A percentile compares a stretch with the other conserved stretches of the same genome.
Evolutionary conservation across 2,113 vertebrate species (phyloP).

Genomic region (Steatornis caripensis): DNA sequence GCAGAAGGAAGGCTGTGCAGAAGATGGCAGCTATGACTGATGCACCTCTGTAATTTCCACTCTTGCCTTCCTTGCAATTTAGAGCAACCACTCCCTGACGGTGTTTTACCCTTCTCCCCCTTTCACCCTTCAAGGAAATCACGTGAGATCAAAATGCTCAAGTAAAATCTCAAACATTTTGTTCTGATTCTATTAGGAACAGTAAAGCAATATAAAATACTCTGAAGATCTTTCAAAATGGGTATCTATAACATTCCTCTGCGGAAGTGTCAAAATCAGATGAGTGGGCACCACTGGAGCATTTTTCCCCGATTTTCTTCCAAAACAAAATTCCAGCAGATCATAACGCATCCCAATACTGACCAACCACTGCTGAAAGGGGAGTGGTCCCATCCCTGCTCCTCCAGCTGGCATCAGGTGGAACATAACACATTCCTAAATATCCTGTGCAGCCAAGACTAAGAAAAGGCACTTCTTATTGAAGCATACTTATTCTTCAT

Average conservation of each 20-base stretch:
- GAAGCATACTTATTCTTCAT: not conserved
- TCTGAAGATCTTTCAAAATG: not conserved
- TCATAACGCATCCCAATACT: not conserved
- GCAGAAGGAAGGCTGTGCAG: not conserved
- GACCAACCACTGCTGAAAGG: not conserved
- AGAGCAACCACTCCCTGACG: accelerated
- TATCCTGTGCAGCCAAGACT: not conserved
- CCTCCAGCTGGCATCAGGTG: not conserved
- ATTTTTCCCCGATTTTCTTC: not conserved
- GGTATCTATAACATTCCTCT: not conserved
- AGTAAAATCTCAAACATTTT: not conserved
- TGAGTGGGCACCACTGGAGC: not conserved
- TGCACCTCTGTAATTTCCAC: not conserved
- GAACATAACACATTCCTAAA: not conserved
- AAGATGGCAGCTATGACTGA: not conserved
- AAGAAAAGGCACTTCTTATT: not conserved
- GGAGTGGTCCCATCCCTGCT: not conserved
- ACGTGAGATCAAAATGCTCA: not conserved
- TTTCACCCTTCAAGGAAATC: not conserved
- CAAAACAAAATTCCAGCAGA: not conserved
- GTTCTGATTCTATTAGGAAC: constrained; percentile 15
- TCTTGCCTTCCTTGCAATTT: not conserved
- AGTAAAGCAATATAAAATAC: not conserved
- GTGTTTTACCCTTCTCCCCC: not conserved
- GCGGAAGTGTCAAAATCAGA: not conserved